phyloP scores from a whole-genome alignment of 2,113 vertebrate species.

The Thunnus maccoyii region DNA sequence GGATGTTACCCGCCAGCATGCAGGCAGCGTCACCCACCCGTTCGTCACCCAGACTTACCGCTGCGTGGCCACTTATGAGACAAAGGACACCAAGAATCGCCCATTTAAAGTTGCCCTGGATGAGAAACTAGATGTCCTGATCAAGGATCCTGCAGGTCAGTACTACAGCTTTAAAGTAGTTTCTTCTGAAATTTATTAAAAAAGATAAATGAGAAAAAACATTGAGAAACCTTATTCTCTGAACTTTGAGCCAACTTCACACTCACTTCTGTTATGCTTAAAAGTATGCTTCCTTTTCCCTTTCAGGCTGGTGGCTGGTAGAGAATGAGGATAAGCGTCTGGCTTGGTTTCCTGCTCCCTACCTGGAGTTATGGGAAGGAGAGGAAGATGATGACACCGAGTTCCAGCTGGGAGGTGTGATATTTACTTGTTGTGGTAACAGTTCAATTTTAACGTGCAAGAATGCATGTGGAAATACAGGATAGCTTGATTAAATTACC shows the following conservation, averaged over 20 bases:
- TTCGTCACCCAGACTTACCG: slow-evolving; percentile 86
- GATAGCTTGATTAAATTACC: neutral
- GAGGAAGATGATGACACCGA: slow-evolving; percentile 54
- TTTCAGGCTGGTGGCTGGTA: slow-evolving; percentile 96
- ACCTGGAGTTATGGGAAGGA: slow-evolving; percentile 83
- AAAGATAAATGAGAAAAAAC: too few species aligned
- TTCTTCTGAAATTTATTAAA: neutral
- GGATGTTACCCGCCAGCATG: neutral
- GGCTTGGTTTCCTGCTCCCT: slow-evolving; percentile 97
- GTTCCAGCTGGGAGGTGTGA: slow-evolving; percentile 69
- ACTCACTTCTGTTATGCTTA: rapidly evolving
- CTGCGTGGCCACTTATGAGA: slow-evolving; percentile 88
- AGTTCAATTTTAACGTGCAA: neutral
- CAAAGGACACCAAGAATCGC: slow-evolving; percentile 88
- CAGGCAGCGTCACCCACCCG: slow-evolving; percentile 76
- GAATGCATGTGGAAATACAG: too few species aligned
- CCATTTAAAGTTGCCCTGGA: slow-evolving; percentile 81
- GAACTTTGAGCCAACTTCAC: neutral
- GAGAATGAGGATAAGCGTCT: slow-evolving; percentile 87
- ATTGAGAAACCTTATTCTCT: neutral
- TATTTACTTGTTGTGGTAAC: neutral
- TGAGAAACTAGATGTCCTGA: slow-evolving; percentile 90
- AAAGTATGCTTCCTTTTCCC: neutral
- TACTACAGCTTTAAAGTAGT: neutral
- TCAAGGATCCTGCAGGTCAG: slow-evolving; percentile 90